Base-by-base conservation (phyloP, 2,797 vertebrate species). In the Sebastes matsubarae region DNA sequence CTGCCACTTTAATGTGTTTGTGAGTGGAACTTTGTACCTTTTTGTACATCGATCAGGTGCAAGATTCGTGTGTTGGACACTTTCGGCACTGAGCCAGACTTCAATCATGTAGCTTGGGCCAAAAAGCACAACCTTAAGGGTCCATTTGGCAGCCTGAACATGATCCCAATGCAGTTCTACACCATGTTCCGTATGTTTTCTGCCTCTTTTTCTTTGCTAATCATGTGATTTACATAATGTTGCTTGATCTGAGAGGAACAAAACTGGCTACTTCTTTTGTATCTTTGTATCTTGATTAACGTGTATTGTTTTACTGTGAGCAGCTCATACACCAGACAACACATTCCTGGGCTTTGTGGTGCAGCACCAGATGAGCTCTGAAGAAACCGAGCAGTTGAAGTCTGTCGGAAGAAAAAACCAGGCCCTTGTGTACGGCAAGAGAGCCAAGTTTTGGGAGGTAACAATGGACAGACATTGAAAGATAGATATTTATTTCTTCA, bases 301-400 rank as follows among this genome's bases (percentile, higher is more conserved):
- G 6, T 3, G 6, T 20, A 3, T n/a, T 60, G 1, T 58, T 22
- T 32, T 4, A 2, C 20, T 75, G 52, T 58, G 10, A 54, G 24
- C 80, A 89, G 87, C 80, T 76, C 69, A 87, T 18, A 88, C 80
- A 8, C 80, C 80, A 55, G 85, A 87, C 68, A 86, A 86, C 75
- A 89, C 88, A 7, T 90, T 89, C 71, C 58, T 89, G 4, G 83
- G 76, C 27, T 83, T 91, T 54, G 83, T 71, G 32, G 68, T 83
- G 36, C 81, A 88, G 72, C 64, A 59, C 6, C 85, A 76, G 12
- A 13, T 77, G 58, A 80, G 11, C 11, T 7, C 50, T 63, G n/a
- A 74, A 11, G 61, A 82, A 50, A 22, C 2, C 3, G 25, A 74
- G 18, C 32, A 3, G 54, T 30, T 77, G 4, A 58, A 69, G 5